Conservation (phyloP, 2,797 vertebrate species). For the Tamandua tetradactyla region DNA sequence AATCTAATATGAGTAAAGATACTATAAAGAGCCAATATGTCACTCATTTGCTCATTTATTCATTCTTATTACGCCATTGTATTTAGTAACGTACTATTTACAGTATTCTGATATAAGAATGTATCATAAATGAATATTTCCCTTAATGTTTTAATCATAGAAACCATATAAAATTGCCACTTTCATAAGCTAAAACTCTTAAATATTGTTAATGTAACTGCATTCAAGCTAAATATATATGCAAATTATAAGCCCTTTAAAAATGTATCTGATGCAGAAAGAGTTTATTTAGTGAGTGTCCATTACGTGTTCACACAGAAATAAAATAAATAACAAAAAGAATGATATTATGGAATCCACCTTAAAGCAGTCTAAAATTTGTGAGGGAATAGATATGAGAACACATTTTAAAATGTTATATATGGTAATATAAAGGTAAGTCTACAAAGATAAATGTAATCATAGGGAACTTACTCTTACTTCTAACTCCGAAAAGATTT, state of each 20-base stretch:
- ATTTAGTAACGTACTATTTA: background rate
- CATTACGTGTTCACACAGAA: no score
- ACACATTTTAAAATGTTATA: background rate
- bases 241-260: background rate
- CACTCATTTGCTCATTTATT: background rate
- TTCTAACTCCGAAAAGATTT: background rate
- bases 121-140: background rate
- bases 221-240: background rate
- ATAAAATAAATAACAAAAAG: background rate
- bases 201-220: background rate
- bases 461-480: background rate
- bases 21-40: background rate
- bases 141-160: background rate
- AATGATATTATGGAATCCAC: no score
- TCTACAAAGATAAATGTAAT: background rate
- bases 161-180: background rate
- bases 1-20: background rate
- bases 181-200: background rate
- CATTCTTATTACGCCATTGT: background rate
- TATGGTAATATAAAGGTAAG: background rate
- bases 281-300: background rate
- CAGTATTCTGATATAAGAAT: background rate
- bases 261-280: background rate
- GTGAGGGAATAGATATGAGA: background rate
- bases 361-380: background rate